Evolutionary conservation across 2,888 invertebrate genomes (phyloP), one percentile per base, ranked within the genome.

Genomic region (Zaprionus bogoriensis): DNA sequence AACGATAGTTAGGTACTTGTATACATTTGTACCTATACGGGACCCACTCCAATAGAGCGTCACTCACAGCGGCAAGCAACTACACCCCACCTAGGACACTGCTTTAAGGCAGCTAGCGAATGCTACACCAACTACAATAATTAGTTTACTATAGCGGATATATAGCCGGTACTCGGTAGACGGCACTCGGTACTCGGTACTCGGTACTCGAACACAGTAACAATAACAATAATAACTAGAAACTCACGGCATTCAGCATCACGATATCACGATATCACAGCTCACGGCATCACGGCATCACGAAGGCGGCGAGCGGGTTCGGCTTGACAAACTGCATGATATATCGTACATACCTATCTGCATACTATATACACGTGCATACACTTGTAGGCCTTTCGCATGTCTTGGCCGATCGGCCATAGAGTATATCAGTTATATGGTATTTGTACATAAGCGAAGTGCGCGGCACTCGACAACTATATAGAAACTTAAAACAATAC

Each of bases 71-170:
- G 69, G 64, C 69, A 65, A 74, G 77, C 77, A 73, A 77, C 80
- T 68, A 83, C 86, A 85, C 86, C 82, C 82, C 82, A 82, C 82
- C 82, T 81, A 82, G 82, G 62, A 84, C 80, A 80, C 80, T 84
- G 80, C 80, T 80, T 80, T 71, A 76, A 76, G 78, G 80, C 80
- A 84, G 77, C 79, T 77, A 77, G 77, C 77, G 67, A 79, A 77
- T 59, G 79, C 79, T 73, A 79, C 73, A 74, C 69, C 63, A 68
- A 53, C 41, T 27, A 72, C 63, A 63, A 63, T 58, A 63, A 77
- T 59, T 74, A 79, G 77, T 69, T 72, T 71, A 64, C 46, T 63
- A 57, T 67, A 79, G 67, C 44, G 39, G 22, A 52, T 45, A 44
- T 17, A 20, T 22, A 22, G 7, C 5, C 19, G 28, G 41, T 3